Percentiles rank a stretch among this genome's conserved stretches.
Conservation (phyloP, 2,888 invertebrate species). For the Drosophila vallismaia region DNA sequence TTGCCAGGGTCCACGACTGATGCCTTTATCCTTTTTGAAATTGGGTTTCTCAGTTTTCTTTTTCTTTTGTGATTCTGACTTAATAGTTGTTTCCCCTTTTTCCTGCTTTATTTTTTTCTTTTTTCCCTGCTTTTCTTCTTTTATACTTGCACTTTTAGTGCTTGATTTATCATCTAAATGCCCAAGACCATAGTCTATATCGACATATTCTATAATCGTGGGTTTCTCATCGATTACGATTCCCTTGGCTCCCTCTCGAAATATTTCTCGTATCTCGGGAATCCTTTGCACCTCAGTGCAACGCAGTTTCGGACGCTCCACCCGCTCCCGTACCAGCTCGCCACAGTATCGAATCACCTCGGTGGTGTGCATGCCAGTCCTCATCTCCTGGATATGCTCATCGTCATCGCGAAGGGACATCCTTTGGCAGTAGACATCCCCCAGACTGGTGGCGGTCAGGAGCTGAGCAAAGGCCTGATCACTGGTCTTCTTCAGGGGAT, state of each 20-base stretch:
- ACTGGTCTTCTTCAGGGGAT: constrained; percentile 33
- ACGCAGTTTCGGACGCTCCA: constrained; percentile 40
- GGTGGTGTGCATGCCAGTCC: constrained; percentile 54
- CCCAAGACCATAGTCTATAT: constrained; percentile 52
- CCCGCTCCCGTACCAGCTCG: constrained; percentile 46
- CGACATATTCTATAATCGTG: constrained; percentile 38
- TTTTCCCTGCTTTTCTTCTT: background rate
- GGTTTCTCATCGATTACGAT: constrained; percentile 50
- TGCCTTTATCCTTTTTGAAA: constrained; percentile 12
- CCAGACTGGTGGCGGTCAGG: constrained; percentile 76
- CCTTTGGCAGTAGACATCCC: constrained; percentile 76
- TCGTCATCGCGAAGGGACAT: constrained; percentile 43
- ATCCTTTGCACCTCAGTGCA: constrained; percentile 66
- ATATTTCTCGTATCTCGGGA: constrained; percentile 51
- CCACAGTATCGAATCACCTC: constrained; percentile 64
- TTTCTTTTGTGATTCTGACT: background rate
- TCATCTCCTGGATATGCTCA: constrained; percentile 38
- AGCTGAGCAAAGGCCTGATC: constrained; percentile 59
- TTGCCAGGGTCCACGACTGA: constrained; percentile 63
- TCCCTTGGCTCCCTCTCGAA: constrained; percentile 27
- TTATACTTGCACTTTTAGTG: background rate
- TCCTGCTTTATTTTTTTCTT: background rate
- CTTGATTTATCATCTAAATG: constrained; percentile 9
- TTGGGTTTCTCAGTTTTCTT: background rate
- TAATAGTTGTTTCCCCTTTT: background rate